phyloP scores from a whole-genome alignment of 2,888 invertebrate species.

The Scaptomyza reducta region DNA sequence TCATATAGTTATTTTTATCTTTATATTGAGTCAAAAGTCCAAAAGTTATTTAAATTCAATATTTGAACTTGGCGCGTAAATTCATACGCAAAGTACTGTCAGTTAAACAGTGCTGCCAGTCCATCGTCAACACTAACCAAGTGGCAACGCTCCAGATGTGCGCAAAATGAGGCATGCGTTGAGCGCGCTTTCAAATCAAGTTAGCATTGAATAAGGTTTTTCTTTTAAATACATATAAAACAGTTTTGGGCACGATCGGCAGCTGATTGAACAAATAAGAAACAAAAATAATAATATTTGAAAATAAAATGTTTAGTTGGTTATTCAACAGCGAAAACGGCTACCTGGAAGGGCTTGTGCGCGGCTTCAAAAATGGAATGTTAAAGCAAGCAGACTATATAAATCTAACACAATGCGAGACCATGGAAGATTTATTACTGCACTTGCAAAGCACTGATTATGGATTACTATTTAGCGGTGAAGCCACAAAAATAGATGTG shows the following conservation, averaged over 20 bases:
- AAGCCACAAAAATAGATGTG: slow-evolving; percentile 94
- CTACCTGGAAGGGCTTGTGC: slow-evolving; percentile 97
- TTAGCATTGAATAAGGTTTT: slow-evolving; percentile 19
- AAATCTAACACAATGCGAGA: slow-evolving; percentile 99
- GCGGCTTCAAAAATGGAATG: slow-evolving; percentile 98
- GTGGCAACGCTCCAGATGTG: slow-evolving; percentile 34
- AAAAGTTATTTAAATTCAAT: background rate
- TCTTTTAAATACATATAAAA: background rate
- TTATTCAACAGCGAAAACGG: slow-evolving; percentile 97
- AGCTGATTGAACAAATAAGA: background rate
- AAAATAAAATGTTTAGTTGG: slow-evolving; percentile 84
- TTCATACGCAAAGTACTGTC: slow-evolving; percentile 13
- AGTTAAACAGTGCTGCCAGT: slow-evolving; percentile 5
- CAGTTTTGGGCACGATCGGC: background rate
- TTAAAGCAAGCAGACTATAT: slow-evolving; percentile 96
- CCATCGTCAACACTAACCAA: background rate
- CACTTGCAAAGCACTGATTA: slow-evolving; percentile 99
- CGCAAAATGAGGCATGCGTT: background rate
- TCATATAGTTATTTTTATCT: background rate
- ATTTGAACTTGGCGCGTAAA: slow-evolving; percentile 10
- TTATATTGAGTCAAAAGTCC: background rate
- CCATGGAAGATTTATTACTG: slow-evolving; percentile 97
- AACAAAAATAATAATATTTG: slow-evolving; percentile 2
- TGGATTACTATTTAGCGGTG: slow-evolving; percentile 97
- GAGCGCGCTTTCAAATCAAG: slow-evolving; percentile 32